Base-by-base conservation (phyloP, 2,113 vertebrate species). In the Anoplopoma fimbria region DNA sequence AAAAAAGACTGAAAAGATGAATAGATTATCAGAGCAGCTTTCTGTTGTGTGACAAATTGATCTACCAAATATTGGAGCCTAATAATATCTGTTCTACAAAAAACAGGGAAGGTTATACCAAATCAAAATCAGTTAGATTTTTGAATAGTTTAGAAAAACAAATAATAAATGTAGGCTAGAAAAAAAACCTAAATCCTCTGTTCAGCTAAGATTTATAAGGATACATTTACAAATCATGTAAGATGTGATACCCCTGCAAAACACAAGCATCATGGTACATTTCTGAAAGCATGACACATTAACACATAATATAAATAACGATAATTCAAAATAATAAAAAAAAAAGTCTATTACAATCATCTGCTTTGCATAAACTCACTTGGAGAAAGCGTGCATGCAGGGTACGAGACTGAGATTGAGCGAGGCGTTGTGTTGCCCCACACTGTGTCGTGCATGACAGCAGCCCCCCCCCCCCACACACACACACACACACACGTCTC, bases 361-460 rank as follows among this genome's bases (percentile, higher is more conserved):
- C 45, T 31, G 19, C 55, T 71, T 69, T 83, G 65, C 33, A 69
- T 82, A 47, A 33, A 62, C 27, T 53, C 81, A 76, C 55, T 40
- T 69, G 47, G 80, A 47, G 65, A 53, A 31, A 71, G 63, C 65
- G 63, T 47, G 17, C 34, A 75, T 55, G 72, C 69, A 74, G 75
- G 42, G 60, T 3, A 31, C 74, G 61, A 38, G 65, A 42, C 47
- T 65, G 60, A 75, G 76, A 84, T 57, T 33, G 79, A 82, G 79
- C 68, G 67, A 83, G 77, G 76, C 55, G 75, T 34, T 78, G 71
- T 81, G 79, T 62, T 80, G 61, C 0, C 38, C 17, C 40, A 49
- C 0, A 34, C 31, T 36, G 57, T 79, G 77, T 55, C 72, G 68
- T 12, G 78, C 49, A 38, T 87, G 90, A 89, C 86, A 88, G 91